Base-by-base conservation (phyloP, 2,888 invertebrate genomes). In the Pharmacophagus antenor region DNA sequence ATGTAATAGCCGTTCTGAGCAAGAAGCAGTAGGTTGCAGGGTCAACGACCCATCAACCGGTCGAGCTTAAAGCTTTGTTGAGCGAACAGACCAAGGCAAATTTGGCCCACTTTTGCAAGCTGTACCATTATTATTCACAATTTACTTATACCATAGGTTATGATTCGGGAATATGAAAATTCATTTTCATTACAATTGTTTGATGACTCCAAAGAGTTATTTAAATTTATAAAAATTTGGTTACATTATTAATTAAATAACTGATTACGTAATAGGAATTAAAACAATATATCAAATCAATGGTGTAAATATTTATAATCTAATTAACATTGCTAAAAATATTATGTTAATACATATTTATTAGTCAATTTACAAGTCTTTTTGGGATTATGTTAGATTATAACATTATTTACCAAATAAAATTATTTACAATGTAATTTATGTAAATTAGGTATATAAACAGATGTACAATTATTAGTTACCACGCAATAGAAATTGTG, bases 11-110 rank as follows among this genome's bases (percentile, higher is more conserved):
- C 57, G 71, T 70, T 63, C 70, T 70, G 74, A 72, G 74, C 49
- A 56, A 56, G 72, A 74, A 72, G 79, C 80, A 88, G 85, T 88
- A 87, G 88, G 88, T 88, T 86, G 86, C 69, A 73, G 75, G 85
- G 84, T 87, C 88, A 82, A 79, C 65, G 88, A 72, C 82, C 88
- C 76, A 68, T 71, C 80, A 83, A 89, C 89, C 89, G 89, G 89
- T 88, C 80, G 80, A 69, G 81, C 84, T 86, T 84, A 74, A 84
- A 87, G 87, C 84, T 85, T 79, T 76, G 77, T 76, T 74, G 75
- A 77, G 79, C 74, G 78, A 77, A 76, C 77, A 74, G 77, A 78
- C 56, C 63, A 66, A 73, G 73, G 76, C 86, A 81, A 87, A 88
- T 85, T 87, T 89, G 87, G 84, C 89, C 85, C 79, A 89, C 82